Conservation (phyloP, 1,140 invertebrate genomes). For the Bombus waltoni region DNA sequence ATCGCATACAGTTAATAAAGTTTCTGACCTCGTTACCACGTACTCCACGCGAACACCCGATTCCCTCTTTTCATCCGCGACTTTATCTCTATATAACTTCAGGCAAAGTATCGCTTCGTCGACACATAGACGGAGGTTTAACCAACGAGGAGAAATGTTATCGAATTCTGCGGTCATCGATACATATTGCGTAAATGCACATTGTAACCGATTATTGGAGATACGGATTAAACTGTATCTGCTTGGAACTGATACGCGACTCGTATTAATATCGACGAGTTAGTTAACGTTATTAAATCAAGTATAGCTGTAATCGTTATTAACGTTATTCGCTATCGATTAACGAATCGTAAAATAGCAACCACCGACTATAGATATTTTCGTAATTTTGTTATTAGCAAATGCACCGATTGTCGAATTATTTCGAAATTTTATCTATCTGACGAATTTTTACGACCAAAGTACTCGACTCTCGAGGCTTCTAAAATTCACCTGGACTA, state of each 20-base stretch:
- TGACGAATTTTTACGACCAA: background rate
- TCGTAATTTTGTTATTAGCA: background rate
- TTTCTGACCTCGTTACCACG: constrained; percentile 43
- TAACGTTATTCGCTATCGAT: background rate
- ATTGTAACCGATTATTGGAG: background rate
- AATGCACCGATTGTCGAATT: background rate
- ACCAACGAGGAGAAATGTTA: background rate
- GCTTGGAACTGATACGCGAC: background rate
- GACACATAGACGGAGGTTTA: background rate
- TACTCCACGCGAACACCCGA: background rate
- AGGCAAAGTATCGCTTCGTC: background rate
- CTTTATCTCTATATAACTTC: constrained; percentile 9
- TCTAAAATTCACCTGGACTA: background rate
- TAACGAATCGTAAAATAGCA: background rate
- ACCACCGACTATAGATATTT: too few relatives aligned
- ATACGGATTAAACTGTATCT: background rate
- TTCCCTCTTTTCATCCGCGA: constrained; percentile 3
- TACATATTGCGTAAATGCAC: background rate
- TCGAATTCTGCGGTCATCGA: constrained; percentile 7
- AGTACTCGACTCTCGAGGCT: background rate
- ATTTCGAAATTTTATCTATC: background rate
- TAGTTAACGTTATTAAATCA: background rate
- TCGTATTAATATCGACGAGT: background rate
- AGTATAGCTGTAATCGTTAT: background rate
- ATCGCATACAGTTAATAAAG: constrained; percentile 62